phyloP scores from a whole-genome alignment of 1,140 invertebrate species.

The Drosophila equinoxialis region DNA sequence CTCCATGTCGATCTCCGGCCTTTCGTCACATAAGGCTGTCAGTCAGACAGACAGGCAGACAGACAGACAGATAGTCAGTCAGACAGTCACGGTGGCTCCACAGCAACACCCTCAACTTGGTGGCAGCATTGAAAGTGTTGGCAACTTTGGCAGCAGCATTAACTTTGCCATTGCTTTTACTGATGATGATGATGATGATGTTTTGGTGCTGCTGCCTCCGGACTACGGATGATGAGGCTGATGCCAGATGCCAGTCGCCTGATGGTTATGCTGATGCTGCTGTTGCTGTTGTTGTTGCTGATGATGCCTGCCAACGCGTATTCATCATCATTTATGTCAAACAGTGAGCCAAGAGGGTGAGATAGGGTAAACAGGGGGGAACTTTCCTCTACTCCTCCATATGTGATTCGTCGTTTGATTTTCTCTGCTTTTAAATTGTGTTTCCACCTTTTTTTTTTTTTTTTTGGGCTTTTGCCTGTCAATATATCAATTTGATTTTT shows the following conservation, averaged over 20 bases:
- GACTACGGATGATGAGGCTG: constrained; percentile 14
- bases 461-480: constrained; percentile 21
- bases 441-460: constrained; percentile 32
- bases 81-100: constrained; percentile 20
- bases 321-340: constrained; percentile 57
- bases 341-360: constrained; percentile 2
- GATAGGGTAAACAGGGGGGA: constrained; percentile 3
- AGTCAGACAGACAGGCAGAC: background rate
- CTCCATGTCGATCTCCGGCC: constrained; percentile 8
- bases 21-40: constrained; percentile 3
- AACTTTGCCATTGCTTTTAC: constrained; percentile 27
- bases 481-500: constrained; percentile 50
- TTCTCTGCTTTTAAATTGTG: constrained; percentile 57
- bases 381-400: constrained; percentile 11
- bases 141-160: constrained; percentile 12
- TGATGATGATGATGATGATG: constrained; percentile 49
- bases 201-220: constrained; percentile 10
- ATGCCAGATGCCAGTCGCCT: background rate
- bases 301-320: constrained; percentile 45
- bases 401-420: constrained; percentile 43
- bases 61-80: background rate
- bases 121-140: constrained; percentile 8
- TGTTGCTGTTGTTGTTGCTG: constrained; percentile 25
- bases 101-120: constrained; percentile 30
- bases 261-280: constrained; percentile 6